Evolutionary conservation across 2,888 invertebrate species (phyloP), one percentile per base, ranked within the genome.

Genomic region (Blera fallax): DNA sequence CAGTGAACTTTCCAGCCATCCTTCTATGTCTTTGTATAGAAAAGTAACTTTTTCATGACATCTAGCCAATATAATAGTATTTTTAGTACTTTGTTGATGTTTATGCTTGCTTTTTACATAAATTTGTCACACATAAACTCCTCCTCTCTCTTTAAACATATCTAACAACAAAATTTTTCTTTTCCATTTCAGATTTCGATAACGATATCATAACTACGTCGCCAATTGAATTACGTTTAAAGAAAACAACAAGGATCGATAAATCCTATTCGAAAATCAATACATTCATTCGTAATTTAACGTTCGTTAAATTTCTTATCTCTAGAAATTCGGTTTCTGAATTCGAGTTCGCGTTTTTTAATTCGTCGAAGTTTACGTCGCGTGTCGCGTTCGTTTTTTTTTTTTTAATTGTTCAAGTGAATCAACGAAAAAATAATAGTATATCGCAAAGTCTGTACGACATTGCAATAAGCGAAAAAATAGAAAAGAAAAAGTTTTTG

Each of bases 331-430:
- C 76, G 76, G 58, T 74, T 65, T 48, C 37, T 32, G 3, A 34
- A 24, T 64, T 56, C 56, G 7, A 65, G 37, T 52, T 52, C 79
- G 72, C 40, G 79, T 73, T 78, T 34, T 74, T 72, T 29, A 83
- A 83, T 16, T 74, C 69, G 73, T 78, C 83, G 73, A 60, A 60
- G 37, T 37, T 24, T 67, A 24, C 81, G 62, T 74, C 77, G 78
- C 43, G 58, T 54, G 62, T 40, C 72, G 73, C 18, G 45, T 69
- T 78, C 73, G 62, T 29, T 14, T 24, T 52, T 58, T 60, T 24
- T 40, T 72, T 74, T 29, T 54, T 24, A 10, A 24, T 24, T 10
- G 34, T 40, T 37, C 45, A 87, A 81, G 65, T 78, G 69, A 65
- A 69, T 69, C 32, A 45, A n/a, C 37, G 43, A 69, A 34, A 76